Percentiles rank a stretch among this genome's conserved stretches.
phyloP scores from a whole-genome alignment of 2,797 vertebrate species.

The Pangasius sanitwongsei region DNA sequence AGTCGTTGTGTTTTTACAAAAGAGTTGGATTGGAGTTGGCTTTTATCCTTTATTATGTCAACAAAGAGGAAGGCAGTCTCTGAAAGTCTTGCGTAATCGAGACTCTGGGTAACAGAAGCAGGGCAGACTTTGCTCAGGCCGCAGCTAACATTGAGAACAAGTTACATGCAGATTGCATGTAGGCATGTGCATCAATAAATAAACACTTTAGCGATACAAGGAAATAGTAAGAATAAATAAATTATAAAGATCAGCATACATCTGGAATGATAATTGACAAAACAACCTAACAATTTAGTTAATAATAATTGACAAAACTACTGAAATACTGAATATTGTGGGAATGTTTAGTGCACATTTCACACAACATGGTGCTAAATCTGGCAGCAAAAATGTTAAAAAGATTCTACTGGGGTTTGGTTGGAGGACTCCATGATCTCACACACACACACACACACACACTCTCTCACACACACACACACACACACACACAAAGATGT shows the following conservation, averaged over 20 bases:
- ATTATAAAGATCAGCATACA: not conserved
- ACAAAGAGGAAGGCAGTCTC: slow-evolving; percentile 15
- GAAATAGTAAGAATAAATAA: not conserved
- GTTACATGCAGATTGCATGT: not conserved
- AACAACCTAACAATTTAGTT: not conserved
- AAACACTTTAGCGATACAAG: not conserved
- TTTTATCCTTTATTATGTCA: slow-evolving; percentile 29
- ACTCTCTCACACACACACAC: not conserved
- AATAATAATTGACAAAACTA: not conserved
- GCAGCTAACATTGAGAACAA: not conserved
- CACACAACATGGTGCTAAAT: not conserved
- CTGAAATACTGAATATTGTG: not conserved
- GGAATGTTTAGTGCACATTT: not conserved
- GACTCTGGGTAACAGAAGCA: not conserved
- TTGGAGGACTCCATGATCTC: not conserved
- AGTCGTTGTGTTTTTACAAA: not conserved
- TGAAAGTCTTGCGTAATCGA: slow-evolving; percentile 1
- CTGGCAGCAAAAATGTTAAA: slow-evolving; percentile 11
- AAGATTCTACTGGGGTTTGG: not conserved
- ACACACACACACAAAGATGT: not conserved
- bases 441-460: not conserved
- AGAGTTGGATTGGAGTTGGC: not conserved
- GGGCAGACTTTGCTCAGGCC: not conserved
- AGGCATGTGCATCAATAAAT: not conserved
- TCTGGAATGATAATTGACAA: not conserved